Evolutionary conservation across 2,888 invertebrate genomes (phyloP).

Genomic region (Atrina japonica): DNA sequence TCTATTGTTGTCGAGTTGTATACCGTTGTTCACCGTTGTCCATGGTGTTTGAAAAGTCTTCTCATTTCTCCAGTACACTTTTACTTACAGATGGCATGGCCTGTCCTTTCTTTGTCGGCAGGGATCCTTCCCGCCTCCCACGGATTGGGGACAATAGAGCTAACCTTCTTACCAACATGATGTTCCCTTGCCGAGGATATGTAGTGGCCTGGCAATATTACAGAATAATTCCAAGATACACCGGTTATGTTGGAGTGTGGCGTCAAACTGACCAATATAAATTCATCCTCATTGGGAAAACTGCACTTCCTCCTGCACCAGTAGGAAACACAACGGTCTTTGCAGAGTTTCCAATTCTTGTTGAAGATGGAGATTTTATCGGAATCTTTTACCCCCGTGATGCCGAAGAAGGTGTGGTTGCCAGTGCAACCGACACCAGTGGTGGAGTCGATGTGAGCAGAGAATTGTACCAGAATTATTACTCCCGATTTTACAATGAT

Average conservation of each 20-base stretch:
- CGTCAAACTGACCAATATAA: conserved; percentile 63
- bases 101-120: conserved; percentile 72
- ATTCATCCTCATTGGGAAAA: conserved; percentile 65
- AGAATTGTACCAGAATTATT: conserved; percentile 73
- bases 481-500: conserved; percentile 67
- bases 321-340: conserved; percentile 60
- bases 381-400: conserved; percentile 73
- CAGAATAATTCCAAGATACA: conserved; percentile 63
- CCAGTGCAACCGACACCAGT: conserved; percentile 57
- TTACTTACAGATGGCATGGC: conserved; percentile 44
- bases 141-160: conserved; percentile 69
- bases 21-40: no score
- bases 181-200: conserved; percentile 75
- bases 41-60: neutral
- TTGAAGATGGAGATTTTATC: conserved; percentile 75
- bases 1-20: no score
- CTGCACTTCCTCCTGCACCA: conserved; percentile 62
- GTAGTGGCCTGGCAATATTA: conserved; percentile 73
- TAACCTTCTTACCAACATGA: conserved; percentile 75
- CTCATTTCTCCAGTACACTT: neutral
- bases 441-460: conserved; percentile 54
- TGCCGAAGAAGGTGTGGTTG: conserved; percentile 68
- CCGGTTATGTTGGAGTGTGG: conserved; percentile 74
- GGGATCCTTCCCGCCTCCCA: conserved; percentile 64
- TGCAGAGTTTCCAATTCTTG: conserved; percentile 60